Evolutionary conservation across 2,797 vertebrate species (phyloP).

Genomic region (Sebastiscus albofasciatus): DNA sequence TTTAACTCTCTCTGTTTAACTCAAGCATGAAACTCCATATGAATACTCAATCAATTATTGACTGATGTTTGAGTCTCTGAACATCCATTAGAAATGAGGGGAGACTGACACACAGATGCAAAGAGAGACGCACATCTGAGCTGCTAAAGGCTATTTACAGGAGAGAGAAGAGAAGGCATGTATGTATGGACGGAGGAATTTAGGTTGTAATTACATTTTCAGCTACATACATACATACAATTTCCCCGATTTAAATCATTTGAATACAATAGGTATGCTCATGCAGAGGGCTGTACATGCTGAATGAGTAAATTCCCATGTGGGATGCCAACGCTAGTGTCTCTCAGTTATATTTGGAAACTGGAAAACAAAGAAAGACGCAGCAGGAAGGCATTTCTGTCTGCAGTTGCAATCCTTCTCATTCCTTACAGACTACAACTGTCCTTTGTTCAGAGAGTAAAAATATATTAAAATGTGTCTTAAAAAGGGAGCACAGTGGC

Average conservation of each 20-base stretch:
- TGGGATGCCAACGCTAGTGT: conserved; percentile 15
- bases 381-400: conserved; percentile 14
- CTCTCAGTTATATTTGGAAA: conserved; percentile 58
- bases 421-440: not conserved
- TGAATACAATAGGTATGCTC: not conserved
- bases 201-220: not conserved
- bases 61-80: conserved; percentile 50
- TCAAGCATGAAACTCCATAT: conserved; percentile 62
- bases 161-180: not conserved
- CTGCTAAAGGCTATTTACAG: conserved; percentile 4
- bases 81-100: conserved; percentile 67
- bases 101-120: conserved; percentile 36
- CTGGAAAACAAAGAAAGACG: conserved; percentile 45
- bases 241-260: not conserved
- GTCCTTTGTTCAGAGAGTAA: conserved; percentile 6
- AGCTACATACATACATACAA: not conserved
- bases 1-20: conserved; percentile 40
- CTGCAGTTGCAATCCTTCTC: not conserved
- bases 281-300: not conserved
- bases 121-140: conserved; percentile 8
- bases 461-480: not conserved
- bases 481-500: not conserved
- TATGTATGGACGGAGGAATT: not conserved
- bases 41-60: conserved; percentile 71
- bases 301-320: conserved; percentile 6